Evolutionary conservation across 2,797 vertebrate species (phyloP).

Genomic region (Artibeus lituratus): DNA sequence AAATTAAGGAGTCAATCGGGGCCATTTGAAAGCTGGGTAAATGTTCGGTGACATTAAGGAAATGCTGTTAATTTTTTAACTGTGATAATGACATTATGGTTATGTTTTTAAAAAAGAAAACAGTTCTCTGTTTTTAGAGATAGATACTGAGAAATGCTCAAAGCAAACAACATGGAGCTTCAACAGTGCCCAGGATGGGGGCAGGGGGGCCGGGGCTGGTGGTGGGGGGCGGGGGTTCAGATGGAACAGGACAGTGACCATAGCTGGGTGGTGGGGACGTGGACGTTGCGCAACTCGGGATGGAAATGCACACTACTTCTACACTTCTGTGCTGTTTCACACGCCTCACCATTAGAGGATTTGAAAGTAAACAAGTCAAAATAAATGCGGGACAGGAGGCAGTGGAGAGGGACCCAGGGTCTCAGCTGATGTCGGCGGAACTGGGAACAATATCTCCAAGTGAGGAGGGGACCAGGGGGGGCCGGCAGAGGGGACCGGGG

Average conservation of each 20-base stretch:
- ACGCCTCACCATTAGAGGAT: neutral
- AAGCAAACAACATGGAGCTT: neutral
- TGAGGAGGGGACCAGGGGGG: neutral
- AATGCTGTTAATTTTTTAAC: neutral
- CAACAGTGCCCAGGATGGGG: accelerated
- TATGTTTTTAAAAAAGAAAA: neutral
- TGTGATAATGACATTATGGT: neutral
- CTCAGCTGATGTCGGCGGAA: accelerated
- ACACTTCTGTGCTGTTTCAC: neutral
- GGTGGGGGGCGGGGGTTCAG: neutral
- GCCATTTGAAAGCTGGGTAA: neutral
- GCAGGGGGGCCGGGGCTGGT: accelerated
- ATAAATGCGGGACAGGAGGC: neutral
- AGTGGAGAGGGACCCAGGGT: accelerated
- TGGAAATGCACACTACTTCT: neutral
- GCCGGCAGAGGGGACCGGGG: accelerated
- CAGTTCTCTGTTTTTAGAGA: neutral
- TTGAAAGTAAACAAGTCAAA: neutral
- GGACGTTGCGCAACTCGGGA: neutral
- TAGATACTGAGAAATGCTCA: neutral
- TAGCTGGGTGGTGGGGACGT: accelerated
- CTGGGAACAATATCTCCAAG: accelerated
- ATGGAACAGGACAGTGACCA: accelerated
- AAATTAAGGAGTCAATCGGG: neutral
- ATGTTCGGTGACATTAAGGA: neutral